These are phyloP conservation scores for Bovichtus diacanthus DNA, from an alignment of 2,797 vertebrate species.

Conservation along the genomic window DNA sequence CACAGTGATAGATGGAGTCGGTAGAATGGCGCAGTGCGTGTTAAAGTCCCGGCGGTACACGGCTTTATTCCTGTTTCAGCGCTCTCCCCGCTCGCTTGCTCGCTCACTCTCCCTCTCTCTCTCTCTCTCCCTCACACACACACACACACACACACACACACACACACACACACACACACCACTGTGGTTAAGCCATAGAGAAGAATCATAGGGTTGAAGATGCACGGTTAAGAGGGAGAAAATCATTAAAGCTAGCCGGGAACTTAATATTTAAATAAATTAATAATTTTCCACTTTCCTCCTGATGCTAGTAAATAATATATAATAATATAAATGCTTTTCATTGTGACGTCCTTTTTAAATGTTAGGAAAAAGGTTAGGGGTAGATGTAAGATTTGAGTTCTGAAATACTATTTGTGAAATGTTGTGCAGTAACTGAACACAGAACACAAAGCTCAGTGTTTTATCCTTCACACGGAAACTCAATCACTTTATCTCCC, in stretches of 20 bases:
- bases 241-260: constrained; percentile 58
- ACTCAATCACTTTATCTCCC: constrained; percentile 14
- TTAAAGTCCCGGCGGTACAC: constrained; percentile 57
- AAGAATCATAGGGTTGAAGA: constrained; percentile 33
- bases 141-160: constrained; percentile 17
- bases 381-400: background rate
- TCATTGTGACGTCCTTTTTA: background rate
- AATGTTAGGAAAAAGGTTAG: background rate
- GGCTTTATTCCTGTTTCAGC: constrained; percentile 71
- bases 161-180: constrained; percentile 16
- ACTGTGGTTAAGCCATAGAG: constrained; percentile 41
- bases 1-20: constrained; percentile 67
- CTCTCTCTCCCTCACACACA: background rate
- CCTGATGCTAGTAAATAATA: background rate
- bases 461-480: constrained; percentile 24
- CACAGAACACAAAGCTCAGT: constrained; percentile 1
- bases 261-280: background rate
- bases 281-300: background rate
- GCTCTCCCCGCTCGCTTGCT: constrained; percentile 14
- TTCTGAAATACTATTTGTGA: background rate
- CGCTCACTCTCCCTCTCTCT: background rate
- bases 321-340: background rate
- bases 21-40: constrained; percentile 66
- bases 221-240: constrained; percentile 33
- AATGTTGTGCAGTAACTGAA: background rate